phyloP scores from a whole-genome alignment of 2,888 invertebrate genomes.

The Tillus elongatus region DNA sequence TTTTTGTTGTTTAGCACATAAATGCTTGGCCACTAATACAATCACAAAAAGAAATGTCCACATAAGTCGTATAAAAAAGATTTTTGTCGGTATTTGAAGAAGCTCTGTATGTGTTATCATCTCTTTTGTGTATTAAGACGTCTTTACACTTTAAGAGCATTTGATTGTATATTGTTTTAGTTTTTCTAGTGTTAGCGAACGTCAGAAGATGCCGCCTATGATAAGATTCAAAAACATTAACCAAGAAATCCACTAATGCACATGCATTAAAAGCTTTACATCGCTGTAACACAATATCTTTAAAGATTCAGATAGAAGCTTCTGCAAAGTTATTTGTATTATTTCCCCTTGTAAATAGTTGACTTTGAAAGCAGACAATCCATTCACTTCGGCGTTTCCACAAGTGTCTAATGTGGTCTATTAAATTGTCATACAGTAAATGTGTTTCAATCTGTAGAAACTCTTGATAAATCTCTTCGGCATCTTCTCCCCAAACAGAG shows the following conservation, averaged over 20 bases:
- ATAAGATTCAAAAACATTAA: slow-evolving; percentile 2
- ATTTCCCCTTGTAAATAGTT: slow-evolving; percentile 18
- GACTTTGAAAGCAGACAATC: slow-evolving; percentile 15
- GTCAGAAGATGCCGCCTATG: too few species aligned
- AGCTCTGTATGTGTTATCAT: slow-evolving; percentile 2
- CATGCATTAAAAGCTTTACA: slow-evolving; percentile 21
- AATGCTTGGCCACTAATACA: slow-evolving; percentile 2
- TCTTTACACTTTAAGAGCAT: slow-evolving; percentile 2
- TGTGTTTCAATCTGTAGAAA: not conserved
- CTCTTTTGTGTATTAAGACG: slow-evolving; percentile 2
- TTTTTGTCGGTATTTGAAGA: slow-evolving; percentile 2
- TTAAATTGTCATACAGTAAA: slow-evolving; percentile 3
- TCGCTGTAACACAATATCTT: slow-evolving; percentile 16
- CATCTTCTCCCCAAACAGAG: slow-evolving; percentile 2
- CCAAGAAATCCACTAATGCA: slow-evolving; percentile 12
- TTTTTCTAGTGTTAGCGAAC: slow-evolving; percentile 2
- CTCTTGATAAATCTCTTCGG: slow-evolving; percentile 3
- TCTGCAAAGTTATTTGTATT: slow-evolving; percentile 19
- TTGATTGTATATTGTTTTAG: not conserved
- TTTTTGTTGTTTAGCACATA: slow-evolving; percentile 2
- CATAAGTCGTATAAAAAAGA: not conserved
- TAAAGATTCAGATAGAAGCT: slow-evolving; percentile 18
- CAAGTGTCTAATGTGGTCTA: not conserved
- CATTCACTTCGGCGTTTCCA: slow-evolving; percentile 14
- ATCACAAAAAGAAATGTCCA: slow-evolving; percentile 1